phyloP scores from a whole-genome alignment of 2,888 invertebrate genomes.

The Acleris holmiana region DNA sequence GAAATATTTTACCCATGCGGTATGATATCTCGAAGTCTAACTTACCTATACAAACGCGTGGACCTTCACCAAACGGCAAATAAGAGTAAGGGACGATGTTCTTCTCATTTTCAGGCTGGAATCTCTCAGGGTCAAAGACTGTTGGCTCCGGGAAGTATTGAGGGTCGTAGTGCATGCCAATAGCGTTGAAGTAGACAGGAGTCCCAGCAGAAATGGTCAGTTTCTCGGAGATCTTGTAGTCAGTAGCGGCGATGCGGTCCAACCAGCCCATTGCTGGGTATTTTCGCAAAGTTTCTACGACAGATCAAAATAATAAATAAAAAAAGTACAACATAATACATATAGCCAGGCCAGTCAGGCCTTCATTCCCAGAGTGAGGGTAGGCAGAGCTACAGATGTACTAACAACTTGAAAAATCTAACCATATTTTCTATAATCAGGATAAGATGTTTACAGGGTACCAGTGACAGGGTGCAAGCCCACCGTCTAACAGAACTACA shows the following conservation, averaged over 20 bases:
- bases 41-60: background rate
- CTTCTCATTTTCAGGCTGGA: conserved; percentile 34
- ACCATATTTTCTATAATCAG: no score
- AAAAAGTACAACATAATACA: no score
- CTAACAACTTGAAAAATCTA: no score
- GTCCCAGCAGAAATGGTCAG: conserved; percentile 56
- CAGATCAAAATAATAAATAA: background rate
- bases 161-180: conserved; percentile 51
- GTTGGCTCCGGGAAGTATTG: conserved; percentile 38
- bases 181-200: conserved; percentile 54
- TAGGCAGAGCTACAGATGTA: no score
- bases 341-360: no score
- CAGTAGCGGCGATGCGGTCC: conserved; percentile 50
- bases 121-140: conserved; percentile 40
- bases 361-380: no score
- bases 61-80: conserved; percentile 40
- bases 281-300: conserved; percentile 57
- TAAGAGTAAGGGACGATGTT: conserved; percentile 36
- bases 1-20: background rate
- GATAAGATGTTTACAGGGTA: no score
- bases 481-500: no score
- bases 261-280: conserved; percentile 62
- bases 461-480: no score
- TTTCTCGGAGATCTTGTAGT: conserved; percentile 55
- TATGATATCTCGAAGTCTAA: background rate